A percentile compares a stretch with the other conserved stretches of the same genome.
Conservation (phyloP, 2,888 invertebrate genomes). For the Drosophila anceps region DNA sequence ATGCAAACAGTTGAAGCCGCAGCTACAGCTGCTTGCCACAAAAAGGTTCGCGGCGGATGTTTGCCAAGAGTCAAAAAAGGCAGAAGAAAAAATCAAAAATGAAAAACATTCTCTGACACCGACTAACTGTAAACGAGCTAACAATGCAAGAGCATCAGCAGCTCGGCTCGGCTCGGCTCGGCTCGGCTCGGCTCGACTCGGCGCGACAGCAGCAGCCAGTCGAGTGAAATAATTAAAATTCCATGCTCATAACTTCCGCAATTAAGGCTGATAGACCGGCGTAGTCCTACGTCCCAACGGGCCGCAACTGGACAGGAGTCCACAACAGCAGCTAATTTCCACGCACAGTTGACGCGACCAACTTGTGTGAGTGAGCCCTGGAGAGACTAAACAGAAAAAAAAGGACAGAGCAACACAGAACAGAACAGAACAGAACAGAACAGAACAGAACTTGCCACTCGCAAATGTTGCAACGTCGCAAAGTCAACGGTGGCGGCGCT, state of each 20-base stretch:
- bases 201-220: constrained; percentile 45
- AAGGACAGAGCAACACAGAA: no score
- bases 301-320: constrained; percentile 61
- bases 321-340: constrained; percentile 75
- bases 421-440: neutral
- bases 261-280: constrained; percentile 68
- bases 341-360: constrained; percentile 78
- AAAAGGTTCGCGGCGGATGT: constrained; percentile 69
- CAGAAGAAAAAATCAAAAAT: constrained; percentile 23
- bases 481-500: constrained; percentile 30
- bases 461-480: constrained; percentile 41
- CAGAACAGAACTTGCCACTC: constrained; percentile 53
- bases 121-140: constrained; percentile 69
- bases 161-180: constrained; percentile 15
- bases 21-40: constrained; percentile 33
- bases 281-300: constrained; percentile 49
- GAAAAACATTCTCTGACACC: constrained; percentile 15
- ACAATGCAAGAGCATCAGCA: constrained; percentile 53
- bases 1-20: constrained; percentile 62
- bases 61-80: constrained; percentile 49
- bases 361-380: constrained; percentile 49
- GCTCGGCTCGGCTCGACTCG: no score
- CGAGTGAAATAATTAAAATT: constrained; percentile 81
- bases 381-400: constrained; percentile 7
- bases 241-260: constrained; percentile 81